Percentiles rank a stretch among this genome's conserved stretches.
These are phyloP conservation scores for Thereuonema tuberculata DNA, from an alignment of 1,140 invertebrate genomes.

Conservation along the genomic window DNA sequence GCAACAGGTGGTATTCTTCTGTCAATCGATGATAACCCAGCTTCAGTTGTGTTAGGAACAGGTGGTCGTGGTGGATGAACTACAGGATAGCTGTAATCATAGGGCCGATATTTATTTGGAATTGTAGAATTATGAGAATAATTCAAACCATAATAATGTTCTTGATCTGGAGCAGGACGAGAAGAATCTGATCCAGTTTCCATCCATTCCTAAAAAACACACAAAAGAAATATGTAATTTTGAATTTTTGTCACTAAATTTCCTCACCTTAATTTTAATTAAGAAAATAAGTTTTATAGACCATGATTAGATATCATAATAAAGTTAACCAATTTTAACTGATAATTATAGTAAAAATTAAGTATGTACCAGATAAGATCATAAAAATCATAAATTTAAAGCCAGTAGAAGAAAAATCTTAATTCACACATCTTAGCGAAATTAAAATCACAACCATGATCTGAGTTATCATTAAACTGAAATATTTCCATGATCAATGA, in stretches of 20 bases:
- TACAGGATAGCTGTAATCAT: slow-evolving; percentile 45
- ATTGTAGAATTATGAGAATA: slow-evolving; percentile 17
- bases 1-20: slow-evolving; percentile 41
- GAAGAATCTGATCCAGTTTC: slow-evolving; percentile 70
- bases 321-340: no score
- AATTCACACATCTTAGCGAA: no score
- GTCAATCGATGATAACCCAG: neutral
- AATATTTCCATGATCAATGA: no score
- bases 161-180: slow-evolving; percentile 34
- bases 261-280: no score
- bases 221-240: neutral
- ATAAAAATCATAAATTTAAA: no score
- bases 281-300: no score
- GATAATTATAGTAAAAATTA: no score
- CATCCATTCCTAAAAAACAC: slow-evolving; percentile 53
- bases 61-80: no score
- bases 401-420: no score
- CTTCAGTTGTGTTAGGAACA: neutral
- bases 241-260: neutral
- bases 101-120: slow-evolving; percentile 51
- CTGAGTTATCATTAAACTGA: neutral
- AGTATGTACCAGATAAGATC: no score
- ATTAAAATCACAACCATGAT: neutral
- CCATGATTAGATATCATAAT: no score
- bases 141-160: slow-evolving; percentile 20